Conservation (phyloP, 2,888 invertebrate genomes). For the Papilio demoleus region DNA sequence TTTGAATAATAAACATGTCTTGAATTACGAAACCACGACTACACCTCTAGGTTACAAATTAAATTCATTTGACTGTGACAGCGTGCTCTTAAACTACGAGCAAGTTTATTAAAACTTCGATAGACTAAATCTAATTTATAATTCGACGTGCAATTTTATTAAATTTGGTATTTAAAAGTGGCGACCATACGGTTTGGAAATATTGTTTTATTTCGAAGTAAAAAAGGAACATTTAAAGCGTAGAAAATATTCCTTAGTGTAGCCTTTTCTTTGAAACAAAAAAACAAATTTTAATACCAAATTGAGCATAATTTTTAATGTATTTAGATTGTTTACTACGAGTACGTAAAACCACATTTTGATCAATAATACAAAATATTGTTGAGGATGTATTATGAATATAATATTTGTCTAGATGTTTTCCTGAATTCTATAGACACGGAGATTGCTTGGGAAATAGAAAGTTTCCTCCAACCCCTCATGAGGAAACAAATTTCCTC, state of each 20-base stretch:
- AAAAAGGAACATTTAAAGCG: too few species aligned
- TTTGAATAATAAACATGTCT: slow-evolving; percentile 9
- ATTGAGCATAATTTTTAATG: too few species aligned
- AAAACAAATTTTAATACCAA: too few species aligned
- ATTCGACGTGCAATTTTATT: not conserved
- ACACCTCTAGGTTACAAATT: not conserved
- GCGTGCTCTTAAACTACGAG: not conserved
- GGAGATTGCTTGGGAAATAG: slow-evolving; percentile 1
- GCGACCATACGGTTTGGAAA: too few species aligned
- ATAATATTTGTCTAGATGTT: not conserved
- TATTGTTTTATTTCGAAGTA: too few species aligned
- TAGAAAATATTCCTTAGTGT: too few species aligned
- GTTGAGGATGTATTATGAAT: not conserved
- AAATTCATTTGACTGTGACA: not conserved
- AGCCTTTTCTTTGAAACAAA: too few species aligned
- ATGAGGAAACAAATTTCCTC: not conserved
- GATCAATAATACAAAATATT: too few species aligned
- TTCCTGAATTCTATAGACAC: not conserved
- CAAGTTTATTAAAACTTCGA: not conserved
- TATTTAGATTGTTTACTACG: too few species aligned
- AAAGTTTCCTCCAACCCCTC: not conserved
- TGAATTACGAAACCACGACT: not conserved
- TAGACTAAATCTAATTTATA: not conserved
- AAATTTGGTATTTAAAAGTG: too few species aligned
- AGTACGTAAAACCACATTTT: too few species aligned